Evolutionary conservation across 1,140 invertebrate species (phyloP), one percentile per base, ranked within the genome.

Genomic region (Drosophila serrata): DNA sequence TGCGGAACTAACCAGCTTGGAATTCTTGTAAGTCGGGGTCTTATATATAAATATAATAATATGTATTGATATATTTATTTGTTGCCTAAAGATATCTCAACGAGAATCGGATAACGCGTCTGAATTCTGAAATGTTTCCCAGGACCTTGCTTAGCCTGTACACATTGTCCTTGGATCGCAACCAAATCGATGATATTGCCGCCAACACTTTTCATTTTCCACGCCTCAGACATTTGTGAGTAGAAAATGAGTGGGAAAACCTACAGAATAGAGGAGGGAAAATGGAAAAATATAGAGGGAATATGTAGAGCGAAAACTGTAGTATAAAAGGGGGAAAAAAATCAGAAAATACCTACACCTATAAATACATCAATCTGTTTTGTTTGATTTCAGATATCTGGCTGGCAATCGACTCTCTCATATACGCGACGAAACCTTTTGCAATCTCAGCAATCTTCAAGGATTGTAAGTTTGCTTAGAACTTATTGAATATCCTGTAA

Each of bases 141-240:
- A 77, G 27, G 22, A 86, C 63, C 3, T 51, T 93, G 61, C 39
- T 55, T 4, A 68, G 84, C 49, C 45, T 93, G 45, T 79, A 90
- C 42, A 93, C 92, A 6, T 67, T 93, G 37, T 93, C 93, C 22
- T 60, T 93, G 75, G 91, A 92, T 6, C 82, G 92, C 42, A 93
- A 93, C 64, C 72, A 76, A 33, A 93, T 93, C 31, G 58, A 31
- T 7, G 70, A 76, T 31, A 91, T 93, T 48, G 76, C 73, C 40
- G 51, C 63, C 35, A 77, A 87, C 42, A 74, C 92, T n/a, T 92
- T 93, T 62, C 79, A 76, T 60, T 75, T 90, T 82, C 79, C 80
- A 42, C 59, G 69, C 31, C 57, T 90, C 7, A 43, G 67, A 78
- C 78, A 91, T 72, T 74, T 93, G 92, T 91, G 57, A 93, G 92